phyloP scores from a whole-genome alignment of 2,888 invertebrate species.

The Diaperis boleti region DNA sequence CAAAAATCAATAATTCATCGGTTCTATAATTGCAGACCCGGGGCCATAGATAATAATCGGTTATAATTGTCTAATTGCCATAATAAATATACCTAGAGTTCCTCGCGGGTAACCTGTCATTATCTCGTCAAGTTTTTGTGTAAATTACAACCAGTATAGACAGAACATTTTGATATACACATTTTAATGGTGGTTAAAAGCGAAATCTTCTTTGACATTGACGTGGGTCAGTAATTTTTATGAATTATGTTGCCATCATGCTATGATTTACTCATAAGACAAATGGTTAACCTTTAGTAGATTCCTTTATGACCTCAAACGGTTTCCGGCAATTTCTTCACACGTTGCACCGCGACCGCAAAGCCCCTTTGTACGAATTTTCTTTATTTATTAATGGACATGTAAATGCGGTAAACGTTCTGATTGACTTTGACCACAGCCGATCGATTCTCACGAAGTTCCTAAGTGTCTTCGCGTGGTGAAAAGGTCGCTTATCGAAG shows the following conservation, averaged over 20 bases:
- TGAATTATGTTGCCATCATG: constrained; percentile 20
- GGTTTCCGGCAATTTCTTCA: constrained; percentile 23
- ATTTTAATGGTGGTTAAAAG: constrained; percentile 32
- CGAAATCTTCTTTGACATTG: constrained; percentile 31
- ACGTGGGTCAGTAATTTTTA: constrained; percentile 35
- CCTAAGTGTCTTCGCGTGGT: constrained; percentile 8
- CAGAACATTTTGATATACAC: constrained; percentile 25
- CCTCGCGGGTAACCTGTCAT: constrained; percentile 26
- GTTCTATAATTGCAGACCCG: constrained; percentile 14
- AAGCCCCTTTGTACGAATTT: constrained; percentile 26
- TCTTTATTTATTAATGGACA: constrained; percentile 36
- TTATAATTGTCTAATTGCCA: constrained; percentile 41
- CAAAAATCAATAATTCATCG: constrained; percentile 30
- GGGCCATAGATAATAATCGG: constrained; percentile 34
- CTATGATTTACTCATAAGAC: constrained; percentile 34
- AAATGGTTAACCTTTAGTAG: constrained; percentile 8
- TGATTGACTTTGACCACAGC: constrained; percentile 52
- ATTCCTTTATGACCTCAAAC: constrained; percentile 1
- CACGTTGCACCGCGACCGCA: constrained; percentile 27
- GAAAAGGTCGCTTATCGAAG: not conserved
- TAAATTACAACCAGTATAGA: constrained; percentile 34
- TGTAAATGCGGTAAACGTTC: constrained; percentile 47
- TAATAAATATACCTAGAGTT: constrained; percentile 38
- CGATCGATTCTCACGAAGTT: constrained; percentile 51
- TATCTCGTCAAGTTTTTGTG: constrained; percentile 33